Base-by-base conservation (phyloP, 2,888 invertebrate species). In the Scaptomyza polygonia region DNA sequence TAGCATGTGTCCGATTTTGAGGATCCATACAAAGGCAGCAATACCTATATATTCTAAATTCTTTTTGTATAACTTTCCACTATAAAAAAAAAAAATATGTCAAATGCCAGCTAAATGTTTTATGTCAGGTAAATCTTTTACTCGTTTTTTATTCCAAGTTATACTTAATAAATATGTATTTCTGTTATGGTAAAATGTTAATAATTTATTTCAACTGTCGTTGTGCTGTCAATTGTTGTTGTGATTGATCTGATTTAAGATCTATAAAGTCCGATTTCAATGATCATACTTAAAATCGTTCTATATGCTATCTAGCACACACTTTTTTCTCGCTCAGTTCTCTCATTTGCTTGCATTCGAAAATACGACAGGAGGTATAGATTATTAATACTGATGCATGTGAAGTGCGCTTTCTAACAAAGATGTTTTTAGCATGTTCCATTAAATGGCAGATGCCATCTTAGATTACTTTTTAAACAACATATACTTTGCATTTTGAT, bases 31-130 rank as follows among this genome's bases (percentile, higher is more conserved):
- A 94, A 91, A 89, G 90, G 94, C 95, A 96, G 96, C 94, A 95
- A 96, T 95, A 96, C 96, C 91, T 96, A 96, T 94, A 96, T 96
- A 94, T 96, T 93, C 94, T 96, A 95, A 94, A 82, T 82, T 81
- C 67, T 70, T 68, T 79, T 72, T 84, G 75, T 72, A 62, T 77
- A 74, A 71, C 68, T 84, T 83, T 77, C 63, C 66, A 77, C 72
- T 74, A 68, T n/a, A 79, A 62, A 63, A 49, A 54, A 36, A 14
- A 34, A 0, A n/a, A 7, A 32, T 32, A 32, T 7, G 16, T 36
- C 36, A 36, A 39, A 39, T 73, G 74, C 74, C 74, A 81, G 73
- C 81, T 76, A 67, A 81, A 78, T 84, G 84, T 84, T 84, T 69
- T 57, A 73, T 87, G 71, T 87, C 69, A 72, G 88, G 86, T 88